Evolutionary conservation across 2,797 vertebrate species (phyloP), one percentile per base, ranked within the genome.

Genomic region (Gymnodraco acuticeps): DNA sequence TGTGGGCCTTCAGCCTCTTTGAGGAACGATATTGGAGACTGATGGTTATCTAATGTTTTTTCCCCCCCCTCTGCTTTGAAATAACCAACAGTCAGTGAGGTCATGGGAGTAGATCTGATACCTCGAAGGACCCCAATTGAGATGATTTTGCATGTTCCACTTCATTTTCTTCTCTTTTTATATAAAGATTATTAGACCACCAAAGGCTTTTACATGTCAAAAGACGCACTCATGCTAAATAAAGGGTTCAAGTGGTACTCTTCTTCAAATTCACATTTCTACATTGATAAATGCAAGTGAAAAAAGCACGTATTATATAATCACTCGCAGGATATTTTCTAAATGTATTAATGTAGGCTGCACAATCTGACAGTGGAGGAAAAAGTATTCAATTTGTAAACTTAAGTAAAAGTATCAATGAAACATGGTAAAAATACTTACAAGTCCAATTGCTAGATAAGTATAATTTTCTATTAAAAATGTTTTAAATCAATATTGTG

Each of bases 1-100:
- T 84, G 89, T 91, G 91, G 90, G 87, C 88, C 89, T 88, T 92
- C 85, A 87, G 90, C 85, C 87, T 90, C 87, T 89, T 85, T 88
- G 87, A 92, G 88, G 80, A 86, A 81, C 84, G 87, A 93, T 89
- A 91, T 63, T 64, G 85, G 82, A 90, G 88, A 88, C 85, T 78
- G 92, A 90, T 92, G 89, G 91, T 91, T 93, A 93, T 93, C 91
- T 88, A 50, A 58, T 72, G 81, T 79, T 70, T 78, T 70, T 64
- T 54, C 38, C 14, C 20, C 20, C 23, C 46, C 43, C 56, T 54
- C 64, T 77, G 70, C 87, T 82, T 75, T 80, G 71, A 83, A 77
- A 67, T 76, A 70, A 65, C 43, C 71, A 56, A 72, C 59, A 66
- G 78, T 2, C 73, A 64, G 75, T 42, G 83, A 87, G 89, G 91